Base-by-base conservation (phyloP, 1,140 invertebrate species). In the Camponotus pennsylvanicus region DNA sequence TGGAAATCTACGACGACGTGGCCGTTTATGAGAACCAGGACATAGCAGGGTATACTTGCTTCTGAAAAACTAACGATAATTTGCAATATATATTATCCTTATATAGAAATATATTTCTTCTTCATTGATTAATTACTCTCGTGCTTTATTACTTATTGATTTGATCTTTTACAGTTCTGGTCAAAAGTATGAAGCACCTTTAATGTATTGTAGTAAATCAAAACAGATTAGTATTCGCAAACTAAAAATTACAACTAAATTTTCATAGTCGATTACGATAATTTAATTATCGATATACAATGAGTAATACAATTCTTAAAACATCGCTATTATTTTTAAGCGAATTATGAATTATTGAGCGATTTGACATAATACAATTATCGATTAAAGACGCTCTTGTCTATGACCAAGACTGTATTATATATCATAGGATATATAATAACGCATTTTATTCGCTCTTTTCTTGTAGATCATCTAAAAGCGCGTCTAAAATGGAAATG, bases 21-120 rank as follows among this genome's bases (percentile, higher is more conserved):
- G 13, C 63, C 11, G 11, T 87, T 69, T 91, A 90, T 27, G 75
- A 75, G n/a, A 90, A 90, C 42, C 55, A 91, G 11, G 11, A 18
- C 13, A 34, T 71, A 13, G 66, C 61, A 45, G 52, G 45, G 82
- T 87, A 85, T 40, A 34, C 6, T 37, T n/a, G 42, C 13, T 11
- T 52, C 67, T 9, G n/a, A 27, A 49, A 45, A 42, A 55, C 2
- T 34, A 55, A 27, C 55, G 13, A 42, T 77, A 63, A 55, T 67
- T 67, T 9, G 32, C 13, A 64, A 15, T 59, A 64, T 49, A 45
- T 49, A 45, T 40, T 27, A n/a, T 40, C 8, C 13, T 76, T 66
- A 27, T 18, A 55, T 37, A 18, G 6, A 40, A 61, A 83, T 49
- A 71, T 4, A 13, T 70, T 34, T 34, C 3, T 40, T 0, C 37